Evolutionary conservation across 2,888 invertebrate genomes (phyloP), one percentile per base, ranked within the genome.

Genomic region (Sesia apiformis): DNA sequence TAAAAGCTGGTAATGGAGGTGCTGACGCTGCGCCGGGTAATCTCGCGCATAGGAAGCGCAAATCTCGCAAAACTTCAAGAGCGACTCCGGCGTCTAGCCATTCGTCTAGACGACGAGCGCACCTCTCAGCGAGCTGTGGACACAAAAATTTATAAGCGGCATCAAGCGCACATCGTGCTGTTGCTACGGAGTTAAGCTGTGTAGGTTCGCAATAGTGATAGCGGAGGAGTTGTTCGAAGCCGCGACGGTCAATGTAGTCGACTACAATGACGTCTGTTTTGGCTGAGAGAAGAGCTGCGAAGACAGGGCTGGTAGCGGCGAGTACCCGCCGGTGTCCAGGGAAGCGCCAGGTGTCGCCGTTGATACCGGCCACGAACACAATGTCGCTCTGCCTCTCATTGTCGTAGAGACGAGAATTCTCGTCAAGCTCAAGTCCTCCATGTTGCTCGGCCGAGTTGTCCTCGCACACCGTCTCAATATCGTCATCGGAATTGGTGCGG

Each of bases 101-200:
- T 55, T 89, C 89, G 61, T 93, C 92, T 49, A 96, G 87, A 55
- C 92, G 93, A 40, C 91, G 84, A 39, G 94, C 92, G 68, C 95
- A 95, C 56, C 92, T 89, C 59, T 92, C 91, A 3, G 93, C 93
- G 53, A 96, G 85, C 38, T 92, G 93, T 4, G 92, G 91, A 64
- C 95, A 93, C 51, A 94, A 85, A 70, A 95, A 94, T 69, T 94
- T 93, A 70, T 94, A 93, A 38, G 95, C 94, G 2, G 94, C 93
- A 60, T 93, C 93, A 39, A 96, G 90, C 0, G 95, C 91, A 46
- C 92, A 91, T 39, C 95, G 86, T 4, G 94, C 94, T 1, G 93
- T 93, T 7, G 84, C 84, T 5, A 93, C 91, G 0, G 93, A 91
- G 62, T 91, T 91, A 52, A 94, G 87, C 53, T 90, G 83, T 6